Percentiles rank a stretch among this genome's conserved stretches.
These are phyloP conservation scores for Epinotia demarniana DNA, from an alignment of 2,888 invertebrate genomes.

Conservation along the genomic window DNA sequence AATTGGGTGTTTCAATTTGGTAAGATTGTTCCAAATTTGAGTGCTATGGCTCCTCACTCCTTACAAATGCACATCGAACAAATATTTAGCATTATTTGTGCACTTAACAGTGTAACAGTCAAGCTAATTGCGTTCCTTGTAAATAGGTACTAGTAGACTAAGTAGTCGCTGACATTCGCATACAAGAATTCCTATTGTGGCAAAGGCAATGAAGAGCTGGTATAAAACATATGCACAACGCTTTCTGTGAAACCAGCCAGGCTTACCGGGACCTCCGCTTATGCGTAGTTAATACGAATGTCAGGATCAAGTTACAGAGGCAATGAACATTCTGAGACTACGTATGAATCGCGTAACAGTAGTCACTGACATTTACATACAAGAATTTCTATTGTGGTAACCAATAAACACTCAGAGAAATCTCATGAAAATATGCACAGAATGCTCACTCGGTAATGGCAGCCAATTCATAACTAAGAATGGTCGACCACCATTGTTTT, in stretches of 20 bases:
- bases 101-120: background rate
- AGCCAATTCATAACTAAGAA: background rate
- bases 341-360: background rate
- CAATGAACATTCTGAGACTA: background rate
- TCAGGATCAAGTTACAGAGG: background rate
- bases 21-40: too few relatives aligned
- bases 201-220: background rate
- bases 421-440: conserved; percentile 4
- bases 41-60: too few relatives aligned
- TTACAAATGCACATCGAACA: too few relatives aligned
- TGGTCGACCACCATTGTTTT: conserved; percentile 7
- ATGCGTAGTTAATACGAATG: background rate
- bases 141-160: background rate
- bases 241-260: background rate
- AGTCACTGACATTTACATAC: background rate
- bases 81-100: background rate
- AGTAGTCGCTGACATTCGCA: background rate
- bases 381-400: background rate
- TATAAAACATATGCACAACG: too few relatives aligned
- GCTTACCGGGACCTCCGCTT: background rate
- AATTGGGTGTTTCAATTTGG: too few relatives aligned
- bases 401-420: background rate
- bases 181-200: conserved; percentile 4
- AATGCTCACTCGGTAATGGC: background rate
- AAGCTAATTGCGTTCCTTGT: background rate